Evolutionary conservation across 2,797 vertebrate species (phyloP), one percentile per base, ranked within the genome.

Genomic region (Enteromius treurensis): DNA sequence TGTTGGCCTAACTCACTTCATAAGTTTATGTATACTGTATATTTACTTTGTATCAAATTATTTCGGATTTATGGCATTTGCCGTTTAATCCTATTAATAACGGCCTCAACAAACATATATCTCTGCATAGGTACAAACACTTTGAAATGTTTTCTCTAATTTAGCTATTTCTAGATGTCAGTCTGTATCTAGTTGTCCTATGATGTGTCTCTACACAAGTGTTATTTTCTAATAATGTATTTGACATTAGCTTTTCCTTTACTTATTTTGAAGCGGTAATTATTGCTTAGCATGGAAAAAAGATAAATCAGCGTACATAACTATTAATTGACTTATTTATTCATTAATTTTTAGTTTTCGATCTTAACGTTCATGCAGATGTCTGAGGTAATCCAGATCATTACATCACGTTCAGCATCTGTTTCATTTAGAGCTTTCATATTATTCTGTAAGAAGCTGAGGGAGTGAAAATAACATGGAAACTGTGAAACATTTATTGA

Each of bases 141-240:
- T 91, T 89, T 91, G 75, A 91, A 92, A 91, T 93, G 92, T 94
- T 94, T 95, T 94, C 91, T 93, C 93, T 95, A 77, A 94, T 94
- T 95, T 95, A 93, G 88, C 90, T 93, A 90, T 93, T 92, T 92
- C 91, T 94, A 93, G 93, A 92, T 93, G 89, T 91, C 90, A 90
- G 91, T 92, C 90, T 93, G 91, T 95, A 92, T 90, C 85, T 88
- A 93, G 91, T 90, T 89, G 91, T 94, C 91, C 87, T 92, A 84
- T 88, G 65, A 86, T 85, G 91, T 93, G 85, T 85, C 83, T 87
- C 26, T 86, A 82, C 91, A 34, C 84, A 91, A 88, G 89, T 92
- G 91, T 93, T 87, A 89, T 91, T 92, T 94, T 94, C 64, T 90
- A 89, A 92, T 89, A 88, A 84, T 90, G 90, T 88, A 89, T 92